Evolutionary conservation across 2,113 vertebrate genomes (phyloP).

Genomic region (Callipepla squamata): DNA sequence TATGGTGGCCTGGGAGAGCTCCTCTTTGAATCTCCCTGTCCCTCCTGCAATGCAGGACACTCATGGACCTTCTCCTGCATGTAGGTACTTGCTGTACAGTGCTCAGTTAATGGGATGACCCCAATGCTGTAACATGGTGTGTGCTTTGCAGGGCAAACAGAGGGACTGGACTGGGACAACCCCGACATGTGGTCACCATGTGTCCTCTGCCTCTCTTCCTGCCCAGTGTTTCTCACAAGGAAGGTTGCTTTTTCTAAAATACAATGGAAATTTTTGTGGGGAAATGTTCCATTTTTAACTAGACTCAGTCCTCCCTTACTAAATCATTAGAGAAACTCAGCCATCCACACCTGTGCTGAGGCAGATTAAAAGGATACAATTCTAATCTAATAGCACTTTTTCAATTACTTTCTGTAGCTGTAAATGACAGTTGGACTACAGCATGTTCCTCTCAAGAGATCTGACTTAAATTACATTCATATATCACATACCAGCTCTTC

Average conservation of each 20-base stretch:
- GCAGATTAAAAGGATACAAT: constrained; percentile 1
- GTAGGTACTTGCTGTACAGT: background rate
- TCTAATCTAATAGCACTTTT: constrained; percentile 44
- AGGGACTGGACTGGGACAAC: background rate
- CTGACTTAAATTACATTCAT: constrained; percentile 52
- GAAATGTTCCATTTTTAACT: constrained; percentile 6
- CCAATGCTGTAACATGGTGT: fast-evolving
- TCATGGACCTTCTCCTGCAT: fast-evolving
- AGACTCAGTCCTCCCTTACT: background rate
- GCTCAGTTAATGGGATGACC: fast-evolving
- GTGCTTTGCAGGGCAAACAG: background rate
- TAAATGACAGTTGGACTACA: constrained; percentile 39
- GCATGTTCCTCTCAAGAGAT: constrained; percentile 21
- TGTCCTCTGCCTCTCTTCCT: background rate
- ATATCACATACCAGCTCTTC: constrained; percentile 18
- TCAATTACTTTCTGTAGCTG: constrained; percentile 46
- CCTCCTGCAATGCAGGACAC: fast-evolving
- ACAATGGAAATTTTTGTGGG: background rate
- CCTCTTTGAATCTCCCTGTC: fast-evolving
- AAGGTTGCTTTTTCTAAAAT: background rate
- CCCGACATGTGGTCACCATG: fast-evolving
- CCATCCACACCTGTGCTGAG: background rate
- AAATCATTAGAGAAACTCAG: background rate
- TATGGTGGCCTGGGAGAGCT: background rate
- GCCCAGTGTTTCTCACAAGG: background rate